Evolutionary conservation across 2,888 invertebrate genomes (phyloP), one percentile per base, ranked within the genome.

Genomic region (Agonopterix subpropinquella): DNA sequence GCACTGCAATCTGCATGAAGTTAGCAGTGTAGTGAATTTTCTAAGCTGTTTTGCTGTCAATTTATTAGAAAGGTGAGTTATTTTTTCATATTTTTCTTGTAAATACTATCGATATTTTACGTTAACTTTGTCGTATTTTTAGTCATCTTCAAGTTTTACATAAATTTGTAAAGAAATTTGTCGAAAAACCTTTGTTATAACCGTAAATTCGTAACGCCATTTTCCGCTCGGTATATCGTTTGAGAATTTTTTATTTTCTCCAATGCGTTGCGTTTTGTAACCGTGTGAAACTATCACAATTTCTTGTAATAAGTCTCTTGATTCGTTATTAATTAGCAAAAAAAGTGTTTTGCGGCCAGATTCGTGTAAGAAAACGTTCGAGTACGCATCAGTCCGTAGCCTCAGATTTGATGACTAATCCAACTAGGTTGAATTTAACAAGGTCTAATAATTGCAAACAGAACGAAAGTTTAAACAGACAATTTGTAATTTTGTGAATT

Each of bases 31-130:
- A 80, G 82, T 84, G 77, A 83, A 71, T 78, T 74, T 77, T 74
- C 63, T 73, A 28, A 28, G 80, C 72, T 80, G 80, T 80, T 69
- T 77, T 80, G 65, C 77, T 87, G 86, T 85, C 82, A 85, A 74
- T 78, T 73, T 69, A 67, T 72, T 74, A 79, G 77, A 81, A 86
- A 86, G 80, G 87, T 87, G 52, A 85, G 87, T 70, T 58, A 72
- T 70, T 74, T 28, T 28, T 59, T 56, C 18, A 49, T 43, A 44
- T 47, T 52, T 58, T 53, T 36, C 37, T 51, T 44, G 28, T 7
- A 28, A 28, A 28, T 5, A 28, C 28, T 28, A 5, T 28, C 5
- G 28, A 28, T 28, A 7, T 28, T 28, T 28, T 28, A 18, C 5
- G 28, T 28, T 7, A 28, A 28, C 7, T 28, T 5, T 28, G 5